A percentile compares a stretch with the other conserved stretches of the same genome.
These are phyloP conservation scores for Mionectes olivaceus DNA, from an alignment of 2,797 vertebrate genomes.

Conservation along the genomic window DNA sequence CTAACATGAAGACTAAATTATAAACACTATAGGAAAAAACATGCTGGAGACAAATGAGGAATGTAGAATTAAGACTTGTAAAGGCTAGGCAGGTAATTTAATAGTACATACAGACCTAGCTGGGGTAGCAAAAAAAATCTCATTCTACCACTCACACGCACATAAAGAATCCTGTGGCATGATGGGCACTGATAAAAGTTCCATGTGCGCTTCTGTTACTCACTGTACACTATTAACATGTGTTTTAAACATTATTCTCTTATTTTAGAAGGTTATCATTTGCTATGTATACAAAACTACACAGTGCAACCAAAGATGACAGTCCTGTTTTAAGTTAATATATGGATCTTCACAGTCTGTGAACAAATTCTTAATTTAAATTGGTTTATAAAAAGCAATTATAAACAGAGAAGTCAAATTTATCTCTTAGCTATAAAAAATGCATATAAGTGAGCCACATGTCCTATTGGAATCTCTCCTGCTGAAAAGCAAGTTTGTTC, in stretches of 20 bases:
- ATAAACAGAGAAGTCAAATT: constrained; percentile 35
- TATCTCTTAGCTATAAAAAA: constrained; percentile 17
- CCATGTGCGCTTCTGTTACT: not conserved
- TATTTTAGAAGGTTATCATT: not conserved
- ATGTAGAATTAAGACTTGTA: not conserved
- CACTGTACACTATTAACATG: not conserved
- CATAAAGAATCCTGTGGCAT: not conserved
- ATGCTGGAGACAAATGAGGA: not conserved
- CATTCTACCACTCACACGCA: not conserved
- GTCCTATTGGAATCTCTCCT: not conserved
- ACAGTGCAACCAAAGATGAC: not conserved
- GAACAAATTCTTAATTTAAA: constrained; percentile 48
- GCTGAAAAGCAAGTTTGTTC: not conserved
- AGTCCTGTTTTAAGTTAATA: not conserved
- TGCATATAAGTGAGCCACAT: not conserved
- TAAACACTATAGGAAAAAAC: not conserved
- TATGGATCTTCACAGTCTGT: not conserved
- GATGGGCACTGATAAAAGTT: not conserved
- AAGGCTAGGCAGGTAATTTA: not conserved
- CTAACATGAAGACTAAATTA: not conserved
- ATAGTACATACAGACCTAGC: not conserved
- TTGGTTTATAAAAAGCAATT: constrained; percentile 46
- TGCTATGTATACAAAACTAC: not conserved
- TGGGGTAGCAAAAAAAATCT: not conserved
- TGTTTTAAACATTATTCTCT: not conserved